Evolutionary conservation across 2,888 invertebrate genomes (phyloP), one percentile per base, ranked within the genome.

Genomic region (Mesodorylaimus sp.): DNA sequence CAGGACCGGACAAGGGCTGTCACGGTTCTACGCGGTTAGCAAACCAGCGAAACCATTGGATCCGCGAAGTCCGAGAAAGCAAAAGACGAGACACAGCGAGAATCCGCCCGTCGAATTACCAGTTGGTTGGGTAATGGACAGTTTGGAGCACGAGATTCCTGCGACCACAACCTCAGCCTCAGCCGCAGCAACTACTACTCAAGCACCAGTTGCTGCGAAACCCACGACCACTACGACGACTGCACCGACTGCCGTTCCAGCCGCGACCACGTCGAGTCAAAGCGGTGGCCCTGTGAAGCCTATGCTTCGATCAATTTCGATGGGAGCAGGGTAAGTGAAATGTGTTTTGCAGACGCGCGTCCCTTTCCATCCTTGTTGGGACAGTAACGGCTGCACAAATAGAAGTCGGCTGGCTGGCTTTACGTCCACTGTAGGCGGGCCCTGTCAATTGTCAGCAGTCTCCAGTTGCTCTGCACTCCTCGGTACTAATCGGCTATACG

Each of bases 91-190:
- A n/a, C 57, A 55, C 42, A 84, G 67, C 53, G 64, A 77, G 58
- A 88, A 93, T 74, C 91, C 91, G 43, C 89, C 89, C 0, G 60
- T 71, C 53, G 91, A 91, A 68, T 81, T 85, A 62, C 88, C 91
- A 65, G 84, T 95, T 37, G 95, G 95, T 21, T 97, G 95, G 95
- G 81, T 97, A 58, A 83, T 95, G 79, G 95, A 64, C 41, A 51
- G 55, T 23, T 16, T 32, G 13, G 52, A 43, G 32, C 52, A 52
- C 41, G n/a, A n/a, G n/a, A n/a, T n/a, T 47, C 46, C 26, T 3
- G n/a, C 25, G 7, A 51, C 58, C 7, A 23, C 32, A 23, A 28
- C 45, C 21, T 45, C 25, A 38, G 36, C 24, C 25, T 25, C 45
- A 25, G 29, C 42, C 21, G 52, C 55, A 24, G 51, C 49, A 13